Evolutionary conservation across 2,888 invertebrate genomes (phyloP), one percentile per base, ranked within the genome.

Genomic region (Leucoma salicis): DNA sequence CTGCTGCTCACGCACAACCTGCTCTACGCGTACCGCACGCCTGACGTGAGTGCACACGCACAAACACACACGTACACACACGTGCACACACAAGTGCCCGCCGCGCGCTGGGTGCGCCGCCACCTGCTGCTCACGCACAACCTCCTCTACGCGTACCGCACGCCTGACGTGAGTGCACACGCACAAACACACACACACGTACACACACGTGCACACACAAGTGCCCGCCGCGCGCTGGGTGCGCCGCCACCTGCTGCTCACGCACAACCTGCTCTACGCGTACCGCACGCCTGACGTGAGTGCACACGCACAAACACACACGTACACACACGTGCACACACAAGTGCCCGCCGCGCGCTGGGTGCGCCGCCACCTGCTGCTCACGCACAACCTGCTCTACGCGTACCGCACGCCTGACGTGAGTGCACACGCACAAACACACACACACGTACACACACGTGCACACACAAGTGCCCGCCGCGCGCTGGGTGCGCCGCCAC

Each of bases 221-320:
- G 18, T 7, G 4, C 18, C 18, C 18, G 4, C 7, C 46, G 55
- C 66, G 61, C 77, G 77, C 62, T 83, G 84, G 83, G 78, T 75
- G 50, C 68, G 66, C 16, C 70, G 82, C 5, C 67, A 71, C 48
- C 74, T 82, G 70, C 71, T 83, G 74, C 78, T 85, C 37, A 63
- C 76, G 50, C 77, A 79, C 72, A 66, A 67, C 70, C 62, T 74
- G 71, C 78, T 84, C 11, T 81, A 81, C 73, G 84, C 83, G 3
- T 85, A 73, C 70, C 65, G 71, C 40, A 46, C 65, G 39, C 63
- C 69, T 2, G 32, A 56, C 35, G 57, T 52, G 31, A 10, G 55
- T 48, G 7, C 18, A 18, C 18, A 18, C 18, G 18, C 18, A n/a
- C n/a, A n/a, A n/a, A 46, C 53, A 46, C 52, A 5, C 25, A n/a